Percentiles rank a stretch among this genome's conserved stretches.
Conservation (phyloP, 2,113 vertebrate genomes). For the Turnix velox region DNA sequence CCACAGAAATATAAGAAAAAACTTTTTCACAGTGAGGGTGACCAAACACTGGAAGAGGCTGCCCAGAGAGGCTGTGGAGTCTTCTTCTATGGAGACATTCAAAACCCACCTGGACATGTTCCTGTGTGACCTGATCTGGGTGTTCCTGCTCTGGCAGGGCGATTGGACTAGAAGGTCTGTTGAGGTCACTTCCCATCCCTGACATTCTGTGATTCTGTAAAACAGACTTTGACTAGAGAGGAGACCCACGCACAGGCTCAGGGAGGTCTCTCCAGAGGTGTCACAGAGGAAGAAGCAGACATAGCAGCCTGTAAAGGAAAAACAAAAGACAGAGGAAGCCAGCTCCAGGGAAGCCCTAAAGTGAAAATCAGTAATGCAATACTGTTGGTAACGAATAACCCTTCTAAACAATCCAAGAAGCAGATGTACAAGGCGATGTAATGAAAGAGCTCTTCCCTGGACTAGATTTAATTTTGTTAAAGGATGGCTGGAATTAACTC, state of each 20-base stretch:
- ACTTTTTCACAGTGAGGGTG: no score
- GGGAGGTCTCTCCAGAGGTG: neutral
- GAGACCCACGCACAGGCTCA: rapidly evolving
- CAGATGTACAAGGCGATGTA: neutral
- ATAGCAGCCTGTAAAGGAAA: neutral
- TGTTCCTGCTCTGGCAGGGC: no score
- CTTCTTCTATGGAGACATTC: no score
- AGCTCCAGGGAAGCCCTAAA: neutral
- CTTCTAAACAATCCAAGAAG: neutral
- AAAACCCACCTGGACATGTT: no score
- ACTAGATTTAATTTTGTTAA: conserved; percentile 59
- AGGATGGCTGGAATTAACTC: conserved; percentile 51
- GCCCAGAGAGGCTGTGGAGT: no score
- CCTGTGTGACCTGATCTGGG: no score
- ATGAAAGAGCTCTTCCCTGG: neutral
- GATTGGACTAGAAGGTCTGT: no score
- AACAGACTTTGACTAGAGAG: no score
- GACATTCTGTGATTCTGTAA: no score
- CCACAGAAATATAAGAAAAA: no score
- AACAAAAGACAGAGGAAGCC: neutral
- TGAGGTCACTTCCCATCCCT: no score
- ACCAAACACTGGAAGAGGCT: no score
- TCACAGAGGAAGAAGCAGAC: neutral
- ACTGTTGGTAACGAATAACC: neutral
- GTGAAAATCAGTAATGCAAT: neutral